Conservation (phyloP, 1,140 invertebrate species). For the Drosophila asahinai region DNA sequence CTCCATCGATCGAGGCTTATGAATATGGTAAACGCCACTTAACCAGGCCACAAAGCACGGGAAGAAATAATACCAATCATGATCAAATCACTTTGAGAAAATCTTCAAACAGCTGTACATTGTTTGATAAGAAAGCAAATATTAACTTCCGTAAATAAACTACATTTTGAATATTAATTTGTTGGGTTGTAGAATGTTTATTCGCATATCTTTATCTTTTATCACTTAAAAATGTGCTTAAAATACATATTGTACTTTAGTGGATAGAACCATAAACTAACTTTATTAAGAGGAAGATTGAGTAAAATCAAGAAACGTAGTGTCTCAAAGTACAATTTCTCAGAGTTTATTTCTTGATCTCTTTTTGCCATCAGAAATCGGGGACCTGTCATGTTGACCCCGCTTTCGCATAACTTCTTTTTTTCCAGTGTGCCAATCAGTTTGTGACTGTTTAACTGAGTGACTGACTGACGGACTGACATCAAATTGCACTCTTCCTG, state of each 20-base stretch:
- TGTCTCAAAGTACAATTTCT: not conserved
- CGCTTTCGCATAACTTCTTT: constrained; percentile 13
- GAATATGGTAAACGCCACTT: constrained; percentile 64
- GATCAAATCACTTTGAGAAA: not conserved
- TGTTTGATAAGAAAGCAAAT: not conserved
- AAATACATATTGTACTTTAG: too few species aligned
- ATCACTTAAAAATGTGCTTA: too few species aligned
- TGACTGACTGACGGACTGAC: constrained; percentile 52
- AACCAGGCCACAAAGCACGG: constrained; percentile 18
- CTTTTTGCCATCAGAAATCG: not conserved
- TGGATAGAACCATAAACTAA: too few species aligned
- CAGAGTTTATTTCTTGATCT: not conserved
- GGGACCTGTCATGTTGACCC: constrained; percentile 21
- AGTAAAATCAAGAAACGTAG: too few species aligned
- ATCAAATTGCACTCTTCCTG: constrained; percentile 78
- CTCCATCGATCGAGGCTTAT: constrained; percentile 53
- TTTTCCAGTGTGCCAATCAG: constrained; percentile 25
- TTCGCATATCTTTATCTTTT: too few species aligned
- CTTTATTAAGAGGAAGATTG: too few species aligned
- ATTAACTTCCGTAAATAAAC: not conserved
- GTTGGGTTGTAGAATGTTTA: too few species aligned
- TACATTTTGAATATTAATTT: too few species aligned
- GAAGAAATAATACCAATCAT: constrained; percentile 12
- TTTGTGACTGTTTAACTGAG: constrained; percentile 37
- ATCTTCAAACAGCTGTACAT: not conserved